phyloP scores from a whole-genome alignment of 2,113 vertebrate species.

The Myotis brandtii region DNA sequence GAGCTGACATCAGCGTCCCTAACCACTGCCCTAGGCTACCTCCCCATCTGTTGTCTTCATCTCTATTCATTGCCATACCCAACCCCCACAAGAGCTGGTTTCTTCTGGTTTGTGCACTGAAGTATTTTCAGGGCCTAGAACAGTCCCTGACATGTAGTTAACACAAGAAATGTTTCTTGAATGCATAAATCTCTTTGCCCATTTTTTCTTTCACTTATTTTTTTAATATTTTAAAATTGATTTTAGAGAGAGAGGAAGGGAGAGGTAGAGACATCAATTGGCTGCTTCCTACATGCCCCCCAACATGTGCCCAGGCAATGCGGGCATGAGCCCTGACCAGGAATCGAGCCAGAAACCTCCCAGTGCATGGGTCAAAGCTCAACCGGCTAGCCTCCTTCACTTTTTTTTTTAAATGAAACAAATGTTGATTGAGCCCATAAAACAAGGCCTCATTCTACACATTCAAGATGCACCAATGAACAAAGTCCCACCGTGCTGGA shows the following conservation, averaged over 20 bases:
- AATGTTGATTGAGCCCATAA: background rate
- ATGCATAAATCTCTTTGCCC: background rate
- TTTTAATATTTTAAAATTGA: background rate
- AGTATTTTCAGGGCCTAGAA: background rate
- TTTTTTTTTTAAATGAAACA: background rate
- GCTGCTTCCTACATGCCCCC: no score
- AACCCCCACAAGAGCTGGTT: background rate
- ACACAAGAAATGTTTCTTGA: background rate
- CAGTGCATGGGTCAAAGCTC: no score
- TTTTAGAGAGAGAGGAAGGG: no score
- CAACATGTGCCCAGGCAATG: no score
- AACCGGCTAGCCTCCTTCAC: background rate
- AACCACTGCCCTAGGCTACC: background rate
- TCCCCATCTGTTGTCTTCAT: background rate
- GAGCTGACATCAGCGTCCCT: background rate
- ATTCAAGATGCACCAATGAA: background rate
- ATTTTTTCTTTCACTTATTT: background rate
- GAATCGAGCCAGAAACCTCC: no score
- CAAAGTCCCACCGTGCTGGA: background rate
- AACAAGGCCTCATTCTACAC: background rate
- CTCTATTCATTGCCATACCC: background rate
- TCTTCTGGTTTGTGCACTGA: background rate
- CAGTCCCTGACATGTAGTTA: background rate
- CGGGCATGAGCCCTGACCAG: no score
- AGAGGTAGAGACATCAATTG: no score